phyloP scores from a whole-genome alignment of 1,140 invertebrate genomes.

The Arctopsyche grandis region DNA sequence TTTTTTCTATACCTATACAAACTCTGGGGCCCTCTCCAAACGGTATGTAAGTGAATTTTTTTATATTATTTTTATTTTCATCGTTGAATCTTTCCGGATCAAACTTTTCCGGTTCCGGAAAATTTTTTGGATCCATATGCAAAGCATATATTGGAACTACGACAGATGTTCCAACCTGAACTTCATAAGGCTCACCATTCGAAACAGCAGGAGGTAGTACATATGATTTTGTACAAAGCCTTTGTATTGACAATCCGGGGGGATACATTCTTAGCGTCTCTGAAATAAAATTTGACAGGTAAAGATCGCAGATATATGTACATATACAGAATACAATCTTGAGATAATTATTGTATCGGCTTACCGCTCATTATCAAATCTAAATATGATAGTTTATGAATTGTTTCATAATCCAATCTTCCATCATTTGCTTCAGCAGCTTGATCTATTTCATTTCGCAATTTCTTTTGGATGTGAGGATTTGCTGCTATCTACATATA shows the following conservation, averaged over 20 bases:
- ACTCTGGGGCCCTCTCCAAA: slow-evolving; percentile 68
- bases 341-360: not conserved
- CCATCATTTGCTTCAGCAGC: slow-evolving; percentile 40
- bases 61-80: slow-evolving; percentile 57
- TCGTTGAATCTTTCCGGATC: slow-evolving; percentile 71
- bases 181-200: slow-evolving; percentile 31
- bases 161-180: slow-evolving; percentile 57
- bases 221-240: slow-evolving; percentile 41
- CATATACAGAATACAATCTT: no score
- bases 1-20: slow-evolving; percentile 57
- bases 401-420: slow-evolving; percentile 43
- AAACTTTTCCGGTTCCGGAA: slow-evolving; percentile 69
- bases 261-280: slow-evolving; percentile 47
- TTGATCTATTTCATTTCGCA: slow-evolving; percentile 43
- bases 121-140: slow-evolving; percentile 63
- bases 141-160: slow-evolving; percentile 55
- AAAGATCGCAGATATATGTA: not conserved
- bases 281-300: slow-evolving; percentile 23
- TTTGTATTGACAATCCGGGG: slow-evolving; percentile 30
- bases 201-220: slow-evolving; percentile 36
- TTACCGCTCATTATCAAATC: slow-evolving; percentile 47
- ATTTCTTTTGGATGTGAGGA: slow-evolving; percentile 47
- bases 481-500: slow-evolving; percentile 48
- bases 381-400: slow-evolving; percentile 43
- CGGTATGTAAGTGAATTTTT: slow-evolving; percentile 64